These are phyloP conservation scores for Trissoscelio sp. DNA, from an alignment of 2,888 invertebrate species.

Conservation along the genomic window DNA sequence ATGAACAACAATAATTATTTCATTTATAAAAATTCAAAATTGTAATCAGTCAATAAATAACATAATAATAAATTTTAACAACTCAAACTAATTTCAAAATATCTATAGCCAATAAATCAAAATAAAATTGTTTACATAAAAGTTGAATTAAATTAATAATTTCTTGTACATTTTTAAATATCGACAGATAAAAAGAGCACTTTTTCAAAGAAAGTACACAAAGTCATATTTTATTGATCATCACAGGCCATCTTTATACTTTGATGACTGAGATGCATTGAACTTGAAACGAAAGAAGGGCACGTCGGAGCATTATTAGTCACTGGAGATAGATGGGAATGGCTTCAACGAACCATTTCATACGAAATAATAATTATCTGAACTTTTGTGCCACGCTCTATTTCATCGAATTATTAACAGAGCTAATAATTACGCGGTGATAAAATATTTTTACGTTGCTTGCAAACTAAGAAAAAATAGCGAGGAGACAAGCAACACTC, in stretches of 20 bases:
- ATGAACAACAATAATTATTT: too few relatives aligned
- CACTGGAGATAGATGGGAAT: conserved; percentile 49
- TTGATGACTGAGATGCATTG: conserved; percentile 44
- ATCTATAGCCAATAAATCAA: too few relatives aligned
- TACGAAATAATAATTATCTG: conserved; percentile 43
- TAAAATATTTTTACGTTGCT: conserved; percentile 12
- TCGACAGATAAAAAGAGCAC: neutral
- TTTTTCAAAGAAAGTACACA: conserved; percentile 16
- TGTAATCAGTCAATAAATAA: too few relatives aligned
- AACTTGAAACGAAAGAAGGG: conserved; percentile 65
- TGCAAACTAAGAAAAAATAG: neutral
- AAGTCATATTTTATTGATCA: conserved; percentile 54
- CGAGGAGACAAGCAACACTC: neutral
- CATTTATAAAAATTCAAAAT: too few relatives aligned
- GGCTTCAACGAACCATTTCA: conserved; percentile 65
- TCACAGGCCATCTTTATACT: conserved; percentile 38
- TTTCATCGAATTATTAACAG: conserved; percentile 30
- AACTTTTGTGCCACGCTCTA: conserved; percentile 41
- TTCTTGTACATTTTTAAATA: neutral
- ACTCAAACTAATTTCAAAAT: too few relatives aligned
- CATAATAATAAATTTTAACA: too few relatives aligned
- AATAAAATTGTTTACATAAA: too few relatives aligned
- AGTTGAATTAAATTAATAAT: neutral
- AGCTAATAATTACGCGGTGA: conserved; percentile 21
- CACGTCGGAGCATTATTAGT: conserved; percentile 40